Conservation (phyloP, 2,797 vertebrate species). For the Siniperca obscura region DNA sequence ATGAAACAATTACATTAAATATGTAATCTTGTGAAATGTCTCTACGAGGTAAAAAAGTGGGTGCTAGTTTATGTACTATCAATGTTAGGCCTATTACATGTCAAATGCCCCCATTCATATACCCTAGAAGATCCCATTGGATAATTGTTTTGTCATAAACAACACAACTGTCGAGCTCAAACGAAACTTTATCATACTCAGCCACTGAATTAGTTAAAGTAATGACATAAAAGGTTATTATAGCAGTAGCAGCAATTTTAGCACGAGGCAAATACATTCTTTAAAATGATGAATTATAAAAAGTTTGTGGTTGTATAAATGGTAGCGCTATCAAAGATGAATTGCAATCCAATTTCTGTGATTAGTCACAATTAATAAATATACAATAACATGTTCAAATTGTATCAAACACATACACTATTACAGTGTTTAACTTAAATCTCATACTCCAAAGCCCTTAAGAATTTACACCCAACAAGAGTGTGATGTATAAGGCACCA, state of each 20-base stretch:
- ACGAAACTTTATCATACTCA: neutral
- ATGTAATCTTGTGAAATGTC: constrained; percentile 6
- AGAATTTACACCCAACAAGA: no score
- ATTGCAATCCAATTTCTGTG: neutral
- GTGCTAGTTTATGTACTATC: neutral
- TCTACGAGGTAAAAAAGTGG: neutral
- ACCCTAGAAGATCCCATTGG: neutral
- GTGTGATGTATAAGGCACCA: neutral
- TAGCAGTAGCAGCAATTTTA: neutral
- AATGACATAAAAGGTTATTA: neutral
- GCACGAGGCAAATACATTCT: neutral
- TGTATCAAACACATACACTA: neutral
- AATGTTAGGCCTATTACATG: neutral
- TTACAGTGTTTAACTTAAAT: neutral
- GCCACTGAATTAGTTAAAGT: neutral
- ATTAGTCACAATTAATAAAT: neutral
- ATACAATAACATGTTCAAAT: neutral
- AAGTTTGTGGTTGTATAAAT: neutral
- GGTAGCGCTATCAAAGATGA: neutral
- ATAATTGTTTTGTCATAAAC: neutral
- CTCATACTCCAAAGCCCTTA: no score
- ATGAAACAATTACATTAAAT: neutral
- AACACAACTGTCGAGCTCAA: neutral
- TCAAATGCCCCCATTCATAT: neutral
- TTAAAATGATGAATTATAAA: neutral